Base-by-base conservation (phyloP, 2,888 invertebrate genomes). In the Drosophila kambysellisi region DNA sequence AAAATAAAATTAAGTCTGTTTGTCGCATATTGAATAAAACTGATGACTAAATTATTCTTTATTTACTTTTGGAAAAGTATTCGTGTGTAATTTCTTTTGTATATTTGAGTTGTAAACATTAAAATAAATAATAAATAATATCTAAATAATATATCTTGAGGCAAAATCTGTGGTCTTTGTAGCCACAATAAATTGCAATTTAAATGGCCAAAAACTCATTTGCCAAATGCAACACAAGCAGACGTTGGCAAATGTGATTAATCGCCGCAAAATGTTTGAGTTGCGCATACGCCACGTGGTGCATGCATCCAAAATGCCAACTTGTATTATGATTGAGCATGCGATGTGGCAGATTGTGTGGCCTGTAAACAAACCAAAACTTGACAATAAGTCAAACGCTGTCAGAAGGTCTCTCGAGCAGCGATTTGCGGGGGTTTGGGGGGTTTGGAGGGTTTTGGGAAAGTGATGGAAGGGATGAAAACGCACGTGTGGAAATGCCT, bases 291-390 rank as follows among this genome's bases (percentile, higher is more conserved):
- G 76, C 56, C 72, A 15, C 30, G 68, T 60, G 46, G 33, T 32
- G 52, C 65, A 70, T 51, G 62, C 74, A 78, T 1, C 70, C 80
- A 73, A 70, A 69, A 56, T 76, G 84, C 67, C 83, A 74, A 46
- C 62, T 56, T 67, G 59, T 73, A 72, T 76, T 72, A 79, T 81
- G 89, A 81, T 87, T 70, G 73, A 83, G 89, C 67, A 69, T 69
- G 60, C 52, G 57, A 58, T 32, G 41, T 32, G 57, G n/a, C 53
- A 50, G 63, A 43, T 58, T 68, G 65, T 46, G 39, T 56, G n/a
- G 61, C 64, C 43, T 65, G 65, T 66, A 29, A 65, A 54, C 65
- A 33, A 62, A 67, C 39, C 57, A 30, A 41, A 62, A 57, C 68
- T 48, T 54, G 43, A 67, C 80, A 68, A 72, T 80, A 78, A 78